These are phyloP conservation scores for Brienomyrus brachyistius DNA, from an alignment of 2,113 vertebrate species.

Conservation along the genomic window DNA sequence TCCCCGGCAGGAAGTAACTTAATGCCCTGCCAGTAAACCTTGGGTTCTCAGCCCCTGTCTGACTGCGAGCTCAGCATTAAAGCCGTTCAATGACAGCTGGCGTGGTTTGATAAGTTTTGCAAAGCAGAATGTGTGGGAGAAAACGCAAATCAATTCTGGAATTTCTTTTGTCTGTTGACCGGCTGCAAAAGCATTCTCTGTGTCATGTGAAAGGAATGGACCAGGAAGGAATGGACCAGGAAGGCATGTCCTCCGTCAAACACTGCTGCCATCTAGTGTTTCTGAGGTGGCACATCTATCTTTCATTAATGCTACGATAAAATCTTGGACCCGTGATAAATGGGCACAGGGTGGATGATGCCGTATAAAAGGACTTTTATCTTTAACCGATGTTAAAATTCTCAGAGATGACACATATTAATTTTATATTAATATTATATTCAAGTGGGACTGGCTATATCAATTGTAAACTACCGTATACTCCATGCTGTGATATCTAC, in stretches of 20 bases:
- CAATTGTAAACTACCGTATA: neutral
- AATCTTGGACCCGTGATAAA: neutral
- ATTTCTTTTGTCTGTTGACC: constrained; percentile 35
- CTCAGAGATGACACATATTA: neutral
- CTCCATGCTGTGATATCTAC: neutral
- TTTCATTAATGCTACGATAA: neutral
- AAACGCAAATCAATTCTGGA: constrained; percentile 2
- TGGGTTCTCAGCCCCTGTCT: neutral
- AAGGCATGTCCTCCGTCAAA: constrained; percentile 18
- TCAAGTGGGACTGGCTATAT: neutral
- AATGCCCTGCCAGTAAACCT: constrained; percentile 5
- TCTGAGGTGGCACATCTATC: neutral
- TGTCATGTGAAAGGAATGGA: constrained; percentile 21
- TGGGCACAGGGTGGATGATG: neutral
- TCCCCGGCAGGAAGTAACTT: constrained; percentile 45
- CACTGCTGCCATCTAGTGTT: constrained; percentile 60
- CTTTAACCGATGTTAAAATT: neutral
- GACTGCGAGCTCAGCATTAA: neutral
- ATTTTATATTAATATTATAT: neutral
- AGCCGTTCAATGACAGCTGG: neutral
- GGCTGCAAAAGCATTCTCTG: constrained; percentile 23
- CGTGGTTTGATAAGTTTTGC: neutral
- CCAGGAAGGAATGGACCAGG: constrained; percentile 25
- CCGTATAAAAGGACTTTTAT: neutral
- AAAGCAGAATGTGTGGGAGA: neutral